Base-by-base conservation (phyloP, 1,140 invertebrate genomes). In the Cepaea nemoralis region DNA sequence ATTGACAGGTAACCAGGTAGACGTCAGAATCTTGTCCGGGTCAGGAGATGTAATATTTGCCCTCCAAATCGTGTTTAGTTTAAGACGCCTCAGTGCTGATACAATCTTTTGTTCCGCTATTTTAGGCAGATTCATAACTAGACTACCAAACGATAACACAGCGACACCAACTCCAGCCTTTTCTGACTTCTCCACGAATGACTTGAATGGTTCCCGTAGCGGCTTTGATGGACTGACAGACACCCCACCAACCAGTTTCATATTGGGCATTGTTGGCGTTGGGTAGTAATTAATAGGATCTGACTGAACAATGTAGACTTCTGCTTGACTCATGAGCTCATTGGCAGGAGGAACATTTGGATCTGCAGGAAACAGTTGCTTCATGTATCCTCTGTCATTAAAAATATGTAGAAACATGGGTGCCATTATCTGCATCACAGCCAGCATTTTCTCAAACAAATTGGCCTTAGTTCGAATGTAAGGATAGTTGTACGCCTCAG, bases 261-360 rank as follows among this genome's bases (percentile, higher is more conserved):
- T 59, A 35, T 88, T 83, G 5, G 86, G 85, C 27, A 87, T 48
- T 22, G 66, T 39, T 5, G 87, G 84, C 27, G 24, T 39, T 0
- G 86, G 80, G 63, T 83, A 86, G 59, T 87, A 85, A 14, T 84
- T n/a, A 8, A 85, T n/a, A 31, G 80, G 42, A 76, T 88, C 85
- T 0, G 48, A 27, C 24, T 85, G 82, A 5, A 84, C n/a, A n/a
- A n/a, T n/a, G n/a, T n/a, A n/a, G n/a, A n/a, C n/a, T n/a, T n/a
- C n/a, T n/a, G n/a, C n/a, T n/a, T n/a, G n/a, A n/a, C n/a, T n/a
- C n/a, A n/a, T n/a, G n/a, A n/a, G n/a, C n/a, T n/a, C n/a, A n/a
- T n/a, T n/a, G n/a, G n/a, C n/a, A n/a, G n/a, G n/a, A n/a, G n/a
- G n/a, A n/a, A n/a, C n/a, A n/a, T n/a, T n/a, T n/a, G n/a, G n/a